Evolutionary conservation across 2,113 vertebrate species (phyloP).

Genomic region (Orthonyx spaldingii): DNA sequence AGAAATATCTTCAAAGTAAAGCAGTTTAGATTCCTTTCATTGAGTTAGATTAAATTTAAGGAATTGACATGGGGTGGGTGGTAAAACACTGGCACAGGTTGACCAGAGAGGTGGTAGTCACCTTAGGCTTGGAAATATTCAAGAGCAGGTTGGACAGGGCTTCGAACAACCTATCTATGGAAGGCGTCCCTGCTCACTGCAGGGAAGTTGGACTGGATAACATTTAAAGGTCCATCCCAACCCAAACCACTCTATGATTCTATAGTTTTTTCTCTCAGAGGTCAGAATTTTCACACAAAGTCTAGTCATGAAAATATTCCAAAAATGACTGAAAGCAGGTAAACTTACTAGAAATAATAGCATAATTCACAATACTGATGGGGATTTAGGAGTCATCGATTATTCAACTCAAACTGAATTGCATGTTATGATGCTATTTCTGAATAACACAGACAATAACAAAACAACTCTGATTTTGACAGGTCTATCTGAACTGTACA

Average conservation of each 20-base stretch:
- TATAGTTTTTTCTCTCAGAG: neutral
- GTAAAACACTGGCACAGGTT: neutral
- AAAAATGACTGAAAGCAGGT: neutral
- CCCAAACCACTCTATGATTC: neutral
- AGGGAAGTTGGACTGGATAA: neutral
- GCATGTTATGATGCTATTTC: neutral
- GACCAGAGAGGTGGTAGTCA: neutral
- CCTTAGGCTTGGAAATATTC: neutral
- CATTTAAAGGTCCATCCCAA: neutral
- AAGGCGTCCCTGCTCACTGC: neutral
- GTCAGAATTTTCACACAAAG: neutral
- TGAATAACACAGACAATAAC: neutral
- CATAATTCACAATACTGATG: neutral
- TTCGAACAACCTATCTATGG: neutral
- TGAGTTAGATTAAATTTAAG: neutral
- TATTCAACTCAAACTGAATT: neutral
- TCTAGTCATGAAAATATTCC: neutral
- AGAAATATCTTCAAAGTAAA: neutral
- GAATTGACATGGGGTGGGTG: neutral
- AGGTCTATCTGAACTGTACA: neutral
- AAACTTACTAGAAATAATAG: neutral
- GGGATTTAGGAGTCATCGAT: neutral
- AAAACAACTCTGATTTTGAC: neutral
- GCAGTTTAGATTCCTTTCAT: neutral
- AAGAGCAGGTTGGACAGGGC: neutral